Evolutionary conservation across 1,140 invertebrate species (phyloP).

Genomic region (Nautilus pompilius): DNA sequence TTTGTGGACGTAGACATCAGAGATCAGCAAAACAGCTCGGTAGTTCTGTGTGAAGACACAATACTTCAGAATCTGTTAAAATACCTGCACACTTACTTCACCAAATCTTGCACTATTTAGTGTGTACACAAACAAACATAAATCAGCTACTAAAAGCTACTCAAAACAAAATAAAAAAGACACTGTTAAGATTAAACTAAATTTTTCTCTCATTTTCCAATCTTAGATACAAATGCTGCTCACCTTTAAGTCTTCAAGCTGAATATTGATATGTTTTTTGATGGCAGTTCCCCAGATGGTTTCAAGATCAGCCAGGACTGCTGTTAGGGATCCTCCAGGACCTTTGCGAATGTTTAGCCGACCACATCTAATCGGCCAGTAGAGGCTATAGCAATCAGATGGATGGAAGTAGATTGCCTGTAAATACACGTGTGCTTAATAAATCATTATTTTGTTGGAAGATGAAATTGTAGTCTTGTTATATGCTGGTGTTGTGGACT

Average conservation of each 20-base stretch:
- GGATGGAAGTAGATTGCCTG: constrained; percentile 72
- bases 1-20: constrained; percentile 85
- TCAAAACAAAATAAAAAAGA: no score
- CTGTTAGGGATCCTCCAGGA: constrained; percentile 78
- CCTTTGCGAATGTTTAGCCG: constrained; percentile 80
- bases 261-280: constrained; percentile 72
- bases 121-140: no score
- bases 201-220: not conserved
- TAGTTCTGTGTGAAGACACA: no score
- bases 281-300: constrained; percentile 83
- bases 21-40: constrained; percentile 81
- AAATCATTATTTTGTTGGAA: no score
- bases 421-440: no score
- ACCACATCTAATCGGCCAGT: constrained; percentile 84
- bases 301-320: constrained; percentile 80
- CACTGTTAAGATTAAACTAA: no score
- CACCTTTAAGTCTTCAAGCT: constrained; percentile 70
- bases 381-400: constrained; percentile 68
- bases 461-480: no score
- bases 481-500: no score
- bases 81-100: no score
- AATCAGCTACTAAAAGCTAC: no score
- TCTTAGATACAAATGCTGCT: not conserved
- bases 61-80: no score
- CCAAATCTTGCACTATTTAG: no score